Base-by-base conservation (phyloP, 2,888 invertebrate species). In the Drosophila yooni region DNA sequence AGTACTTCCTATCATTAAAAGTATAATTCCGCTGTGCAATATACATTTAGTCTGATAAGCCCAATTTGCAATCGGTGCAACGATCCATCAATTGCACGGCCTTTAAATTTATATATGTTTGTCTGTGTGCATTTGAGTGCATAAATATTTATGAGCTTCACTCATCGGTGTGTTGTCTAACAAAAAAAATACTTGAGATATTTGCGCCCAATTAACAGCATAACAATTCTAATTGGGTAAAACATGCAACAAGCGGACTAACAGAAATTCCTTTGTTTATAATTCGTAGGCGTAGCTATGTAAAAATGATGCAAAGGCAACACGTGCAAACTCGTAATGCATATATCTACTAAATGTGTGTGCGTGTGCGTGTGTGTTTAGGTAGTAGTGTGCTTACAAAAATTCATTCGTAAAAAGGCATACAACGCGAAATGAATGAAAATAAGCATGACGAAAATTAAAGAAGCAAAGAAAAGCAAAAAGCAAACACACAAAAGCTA, bases 381-480 rank as follows among this genome's bases (percentile, higher is more conserved):
- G 29, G 29, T 8, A 31, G 29, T 31, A 31, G 31, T 8, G 8
- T 56, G 18, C n/a, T 29, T 27, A 38, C 36, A 38, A 29, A 56
- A 38, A 18, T 27, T 38, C 18, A 56, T 56, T 56, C 81, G 78
- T 83, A 81, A 70, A 72, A 80, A 80, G 57, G 66, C 87, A 76
- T 70, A 67, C 79, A 67, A 74, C 57, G 70, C 62, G 51, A 61
- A 61, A 36, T 77, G 80, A 84, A 83, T 88, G 85, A 68, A 50
- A 81, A 82, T 74, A 79, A 82, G 76, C 70, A 79, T 51, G 64
- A 63, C 58, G 69, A 59, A 54, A 67, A 71, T 59, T 60, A 74
- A 77, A 67, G 56, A 59, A 60, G 40, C 43, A 63, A 69, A 52
- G 65, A 54, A 46, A 31, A 69, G 52, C 68, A 57, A 76, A 60